phyloP scores from a whole-genome alignment of 23 tunicate species.

The Trididemnum miniatum region DNA sequence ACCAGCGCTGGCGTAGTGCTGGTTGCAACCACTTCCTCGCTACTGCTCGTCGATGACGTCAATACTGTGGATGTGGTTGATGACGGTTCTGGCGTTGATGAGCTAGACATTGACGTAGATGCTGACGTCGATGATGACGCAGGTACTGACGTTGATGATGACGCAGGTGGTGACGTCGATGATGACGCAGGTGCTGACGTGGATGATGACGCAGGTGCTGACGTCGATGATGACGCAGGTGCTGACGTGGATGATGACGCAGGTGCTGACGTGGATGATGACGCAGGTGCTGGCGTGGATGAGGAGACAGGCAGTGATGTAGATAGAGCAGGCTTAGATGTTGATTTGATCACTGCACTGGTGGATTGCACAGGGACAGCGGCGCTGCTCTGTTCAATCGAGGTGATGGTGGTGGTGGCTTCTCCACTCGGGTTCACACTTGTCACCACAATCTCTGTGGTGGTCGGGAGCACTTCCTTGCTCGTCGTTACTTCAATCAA shows the following conservation, averaged over 20 bases:
- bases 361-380: not conserved
- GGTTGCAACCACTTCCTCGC: constrained; percentile 40
- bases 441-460: constrained; percentile 24
- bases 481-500: constrained; percentile 43
- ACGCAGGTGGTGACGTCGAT: not conserved
- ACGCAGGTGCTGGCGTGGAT: constrained; percentile 7
- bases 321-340: not conserved
- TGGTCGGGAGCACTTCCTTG: constrained; percentile 35
- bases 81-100: not conserved
- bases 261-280: constrained; percentile 3
- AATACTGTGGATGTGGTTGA: not conserved
- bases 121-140: not conserved
- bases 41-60: constrained; percentile 39
- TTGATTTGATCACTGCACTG: not conserved
- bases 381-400: not conserved
- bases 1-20: constrained; percentile 35
- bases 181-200: constrained; percentile 17
- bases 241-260: not conserved
- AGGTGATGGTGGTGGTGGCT: constrained; percentile 11
- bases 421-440: constrained; percentile 33
- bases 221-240: not conserved
- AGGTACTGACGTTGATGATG: not conserved
- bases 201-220: not conserved
- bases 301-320: not conserved
- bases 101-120: not conserved